Evolutionary conservation across 2,888 invertebrate genomes (phyloP), one percentile per base, ranked within the genome.

Genomic region (Mantis religiosa): DNA sequence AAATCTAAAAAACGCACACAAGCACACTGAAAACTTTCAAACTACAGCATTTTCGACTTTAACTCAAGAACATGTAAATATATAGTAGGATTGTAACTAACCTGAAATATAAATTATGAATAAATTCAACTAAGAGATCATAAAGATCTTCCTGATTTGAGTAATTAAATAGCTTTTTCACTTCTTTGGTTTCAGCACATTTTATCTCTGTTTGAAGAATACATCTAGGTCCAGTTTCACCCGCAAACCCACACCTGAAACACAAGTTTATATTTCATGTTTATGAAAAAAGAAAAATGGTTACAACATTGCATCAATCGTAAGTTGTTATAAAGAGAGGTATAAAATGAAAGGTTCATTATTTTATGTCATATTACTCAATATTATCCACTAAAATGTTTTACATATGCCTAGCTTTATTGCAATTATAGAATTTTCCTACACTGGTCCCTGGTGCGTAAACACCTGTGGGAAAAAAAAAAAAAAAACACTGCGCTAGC

Each of bases 31-130:
- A n/a, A n/a, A n/a, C n/a, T n/a, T n/a, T n/a, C n/a, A 7, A 34
- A 34, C 7, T 34, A 4, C 34, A 4, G 30, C 30, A 30, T 4
- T 30, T 41, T 1, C 9, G 41, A 41, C 12, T 41, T 41, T 0
- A 71, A 20, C 54, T 4, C 54, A 71, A 54, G 7, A 71, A 71
- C 20, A 71, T 41, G 6, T 20, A 71, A 71, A 25, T 71, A 54
- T 54, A 25, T 20, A 71, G 15, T 3, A 71, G 54, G 4, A 71
- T 20, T 71, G 20, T 20, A 71, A 90, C 91, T 92, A 93, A 98
- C 98, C 97, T 97, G 93, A 98, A 98, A 93, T 98, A 99, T 87
- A 99, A 94, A 85, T 95, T 94, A 92, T 98, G 98, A 88, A 99
- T 94, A 94, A 98, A 98, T 91, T 98, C 97, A 20, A 98, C 97